phyloP scores from a whole-genome alignment of 2,797 vertebrate species.

The Lepidocolaptes lacrymiger region DNA sequence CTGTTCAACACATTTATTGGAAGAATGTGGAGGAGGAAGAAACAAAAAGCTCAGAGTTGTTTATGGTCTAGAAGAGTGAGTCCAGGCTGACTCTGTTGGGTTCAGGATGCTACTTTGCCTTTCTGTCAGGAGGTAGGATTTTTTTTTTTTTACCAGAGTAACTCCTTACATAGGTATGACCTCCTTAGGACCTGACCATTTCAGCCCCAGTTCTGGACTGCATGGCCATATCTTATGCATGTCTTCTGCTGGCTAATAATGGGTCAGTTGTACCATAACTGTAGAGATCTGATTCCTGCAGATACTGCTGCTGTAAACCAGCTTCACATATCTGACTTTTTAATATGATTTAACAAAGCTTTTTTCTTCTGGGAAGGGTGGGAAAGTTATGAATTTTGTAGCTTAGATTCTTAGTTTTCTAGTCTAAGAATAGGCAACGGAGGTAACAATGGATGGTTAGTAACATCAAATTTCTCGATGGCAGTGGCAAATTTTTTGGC shows the following conservation, averaged over 20 bases:
- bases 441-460: not conserved
- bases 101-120: not conserved
- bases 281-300: not conserved
- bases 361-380: not conserved
- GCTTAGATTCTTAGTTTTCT: not conserved
- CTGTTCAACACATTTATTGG: not conserved
- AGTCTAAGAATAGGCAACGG: not conserved
- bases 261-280: not conserved
- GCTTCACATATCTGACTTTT: not conserved
- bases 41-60: not conserved
- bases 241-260: not conserved
- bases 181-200: not conserved
- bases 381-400: not conserved
- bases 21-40: not conserved
- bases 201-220: not conserved
- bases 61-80: not conserved
- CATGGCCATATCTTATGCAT: not conserved
- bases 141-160: not conserved
- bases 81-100: not conserved
- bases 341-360: not conserved
- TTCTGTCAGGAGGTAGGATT: not conserved
- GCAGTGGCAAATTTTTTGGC: not conserved
- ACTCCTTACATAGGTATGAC: not conserved
- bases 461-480: not conserved
- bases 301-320: not conserved